Evolutionary conservation across 2,797 vertebrate species (phyloP).

Genomic region (Gouania willdenowi): DNA sequence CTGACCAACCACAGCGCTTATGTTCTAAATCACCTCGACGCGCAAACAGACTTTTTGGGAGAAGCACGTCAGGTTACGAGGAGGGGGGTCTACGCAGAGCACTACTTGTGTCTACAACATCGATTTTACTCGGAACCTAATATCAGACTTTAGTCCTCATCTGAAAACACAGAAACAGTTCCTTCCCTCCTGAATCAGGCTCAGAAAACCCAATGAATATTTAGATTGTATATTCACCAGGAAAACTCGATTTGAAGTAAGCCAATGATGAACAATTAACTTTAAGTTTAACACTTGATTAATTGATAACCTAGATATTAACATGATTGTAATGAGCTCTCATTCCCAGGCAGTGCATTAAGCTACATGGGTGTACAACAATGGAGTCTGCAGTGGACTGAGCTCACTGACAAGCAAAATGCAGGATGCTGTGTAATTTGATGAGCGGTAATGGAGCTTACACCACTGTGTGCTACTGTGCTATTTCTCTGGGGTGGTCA

Average conservation of each 20-base stretch:
- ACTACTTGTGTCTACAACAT: too few relatives aligned
- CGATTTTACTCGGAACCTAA: too few relatives aligned
- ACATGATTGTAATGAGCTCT: background rate
- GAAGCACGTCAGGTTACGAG: too few relatives aligned
- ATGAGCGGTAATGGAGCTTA: constrained; percentile 36
- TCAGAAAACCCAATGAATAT: background rate
- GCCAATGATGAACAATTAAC: constrained; percentile 6
- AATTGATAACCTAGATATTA: background rate
- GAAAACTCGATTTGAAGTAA: constrained; percentile 21
- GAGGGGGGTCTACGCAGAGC: too few relatives aligned
- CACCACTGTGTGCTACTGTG: constrained; percentile 17
- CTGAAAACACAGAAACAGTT: constrained; percentile 29
- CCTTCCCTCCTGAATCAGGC: constrained; percentile 10
- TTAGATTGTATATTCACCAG: constrained; percentile 2
- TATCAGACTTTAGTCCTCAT: constrained; percentile 34
- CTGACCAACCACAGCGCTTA: too few relatives aligned
- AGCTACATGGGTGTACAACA: constrained; percentile 2
- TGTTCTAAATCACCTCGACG: too few relatives aligned
- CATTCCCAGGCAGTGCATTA: background rate
- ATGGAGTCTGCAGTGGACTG: constrained; percentile 1
- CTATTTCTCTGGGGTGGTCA: constrained; percentile 45
- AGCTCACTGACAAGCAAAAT: constrained; percentile 16
- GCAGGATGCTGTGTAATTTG: constrained; percentile 22
- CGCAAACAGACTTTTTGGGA: too few relatives aligned
- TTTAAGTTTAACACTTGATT: background rate